A percentile compares a stretch with the other conserved stretches of the same genome.
These are phyloP conservation scores for Heliconius melpomene DNA, from an alignment of 1,140 invertebrate genomes.

Conservation along the genomic window DNA sequence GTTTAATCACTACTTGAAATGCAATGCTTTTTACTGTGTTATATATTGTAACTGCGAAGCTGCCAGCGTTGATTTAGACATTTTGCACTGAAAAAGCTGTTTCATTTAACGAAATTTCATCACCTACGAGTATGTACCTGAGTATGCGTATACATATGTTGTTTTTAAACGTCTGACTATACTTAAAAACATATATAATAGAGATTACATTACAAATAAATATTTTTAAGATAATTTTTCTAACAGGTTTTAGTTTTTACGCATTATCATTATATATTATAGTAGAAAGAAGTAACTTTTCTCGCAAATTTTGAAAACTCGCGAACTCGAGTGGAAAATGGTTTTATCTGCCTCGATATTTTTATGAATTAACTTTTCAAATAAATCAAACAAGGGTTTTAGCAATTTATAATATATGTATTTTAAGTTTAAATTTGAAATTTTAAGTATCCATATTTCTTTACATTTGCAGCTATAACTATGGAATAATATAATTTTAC, in stretches of 20 bases:
- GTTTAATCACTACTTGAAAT: neutral
- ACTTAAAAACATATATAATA: no score
- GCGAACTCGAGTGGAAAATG: neutral
- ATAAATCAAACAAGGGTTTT: conserved; percentile 5
- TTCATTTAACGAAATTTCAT: neutral
- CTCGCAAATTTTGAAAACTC: neutral
- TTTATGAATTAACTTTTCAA: neutral
- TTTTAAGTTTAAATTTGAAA: neutral
- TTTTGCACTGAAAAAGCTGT: neutral
- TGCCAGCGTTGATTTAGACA: neutral
- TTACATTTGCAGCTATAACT: neutral
- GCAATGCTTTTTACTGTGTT: neutral
- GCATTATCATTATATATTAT: neutral
- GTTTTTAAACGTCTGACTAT: no score
- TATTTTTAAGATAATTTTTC: neutral
- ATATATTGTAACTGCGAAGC: neutral
- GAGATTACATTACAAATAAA: no score
- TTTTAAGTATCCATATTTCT: neutral
- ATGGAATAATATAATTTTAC: no score
- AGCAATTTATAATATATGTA: neutral
- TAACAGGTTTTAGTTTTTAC: neutral
- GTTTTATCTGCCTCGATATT: neutral
- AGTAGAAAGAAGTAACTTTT: neutral
- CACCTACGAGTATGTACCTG: neutral
- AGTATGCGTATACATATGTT: no score